Percentiles rank a stretch among this genome's conserved stretches.
phyloP scores from a whole-genome alignment of 1,140 invertebrate genomes.

The Musca domestica region DNA sequence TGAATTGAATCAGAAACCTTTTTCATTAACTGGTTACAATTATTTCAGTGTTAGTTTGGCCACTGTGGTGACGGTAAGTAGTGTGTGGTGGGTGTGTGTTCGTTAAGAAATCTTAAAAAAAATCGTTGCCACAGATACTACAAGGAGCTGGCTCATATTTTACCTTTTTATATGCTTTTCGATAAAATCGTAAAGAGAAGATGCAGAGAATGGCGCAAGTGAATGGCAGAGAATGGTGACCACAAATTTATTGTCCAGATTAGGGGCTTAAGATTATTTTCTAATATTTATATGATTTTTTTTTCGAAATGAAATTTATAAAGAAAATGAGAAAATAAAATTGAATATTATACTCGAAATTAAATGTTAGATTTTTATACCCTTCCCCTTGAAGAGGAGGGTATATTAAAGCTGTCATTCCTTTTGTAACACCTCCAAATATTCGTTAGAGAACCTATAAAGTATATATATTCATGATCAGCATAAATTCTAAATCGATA shows the following conservation, averaged over 20 bases:
- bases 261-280: constrained; percentile 1
- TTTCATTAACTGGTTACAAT: constrained; percentile 39
- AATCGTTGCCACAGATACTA: constrained; percentile 2
- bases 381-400: no score
- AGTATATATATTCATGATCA: no score
- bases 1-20: constrained; percentile 40
- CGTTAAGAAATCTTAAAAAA: background rate
- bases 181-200: background rate
- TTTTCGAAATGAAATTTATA: no score
- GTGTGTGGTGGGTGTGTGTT: background rate
- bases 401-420: no score
- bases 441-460: no score
- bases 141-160: constrained; percentile 23
- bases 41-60: constrained; percentile 43
- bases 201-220: background rate
- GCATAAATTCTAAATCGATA: no score
- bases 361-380: no score
- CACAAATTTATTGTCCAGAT: constrained; percentile 9
- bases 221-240: background rate
- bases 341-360: no score
- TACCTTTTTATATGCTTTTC: constrained; percentile 22
- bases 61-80: constrained; percentile 27
- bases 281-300: no score
- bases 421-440: no score
- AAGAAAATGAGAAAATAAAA: no score